These are phyloP conservation scores for Lasioglossum calceatum DNA, from an alignment of 2,888 invertebrate species.

Conservation along the genomic window DNA sequence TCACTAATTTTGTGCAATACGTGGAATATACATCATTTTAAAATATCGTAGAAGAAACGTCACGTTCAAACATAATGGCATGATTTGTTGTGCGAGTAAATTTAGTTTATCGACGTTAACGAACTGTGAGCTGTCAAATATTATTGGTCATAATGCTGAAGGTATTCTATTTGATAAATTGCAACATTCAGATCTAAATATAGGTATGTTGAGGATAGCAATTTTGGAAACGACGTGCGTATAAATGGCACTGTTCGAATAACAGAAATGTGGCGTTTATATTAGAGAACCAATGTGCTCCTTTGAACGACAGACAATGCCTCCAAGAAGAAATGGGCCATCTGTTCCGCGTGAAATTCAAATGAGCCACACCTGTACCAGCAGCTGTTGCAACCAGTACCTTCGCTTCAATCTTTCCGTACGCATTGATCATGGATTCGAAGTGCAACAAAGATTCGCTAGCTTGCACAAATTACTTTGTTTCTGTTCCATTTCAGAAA, in stretches of 20 bases:
- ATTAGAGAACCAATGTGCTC: neutral
- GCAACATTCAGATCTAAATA: neutral
- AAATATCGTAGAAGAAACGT: neutral
- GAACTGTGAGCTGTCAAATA: neutral
- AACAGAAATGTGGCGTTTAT: neutral
- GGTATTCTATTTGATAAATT: neutral
- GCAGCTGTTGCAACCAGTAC: conserved; percentile 41
- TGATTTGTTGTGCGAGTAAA: neutral
- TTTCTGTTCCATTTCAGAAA: conserved; percentile 60
- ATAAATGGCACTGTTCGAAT: neutral
- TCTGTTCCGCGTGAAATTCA: conserved; percentile 69
- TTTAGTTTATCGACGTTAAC: neutral
- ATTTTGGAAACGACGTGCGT: neutral
- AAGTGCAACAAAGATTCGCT: conserved; percentile 57
- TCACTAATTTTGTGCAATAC: too few relatives aligned
- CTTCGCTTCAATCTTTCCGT: conserved; percentile 40
- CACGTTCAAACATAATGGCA: neutral
- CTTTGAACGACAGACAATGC: conserved; percentile 44
- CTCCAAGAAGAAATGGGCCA: conserved; percentile 51
- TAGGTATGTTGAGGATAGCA: neutral
- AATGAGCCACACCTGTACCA: conserved; percentile 70
- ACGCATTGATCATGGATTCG: conserved; percentile 64
- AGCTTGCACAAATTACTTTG: conserved; percentile 51
- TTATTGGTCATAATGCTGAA: neutral
- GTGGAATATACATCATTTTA: neutral